Conservation (phyloP, 2,888 invertebrate genomes). For the Cerastoderma edule region DNA sequence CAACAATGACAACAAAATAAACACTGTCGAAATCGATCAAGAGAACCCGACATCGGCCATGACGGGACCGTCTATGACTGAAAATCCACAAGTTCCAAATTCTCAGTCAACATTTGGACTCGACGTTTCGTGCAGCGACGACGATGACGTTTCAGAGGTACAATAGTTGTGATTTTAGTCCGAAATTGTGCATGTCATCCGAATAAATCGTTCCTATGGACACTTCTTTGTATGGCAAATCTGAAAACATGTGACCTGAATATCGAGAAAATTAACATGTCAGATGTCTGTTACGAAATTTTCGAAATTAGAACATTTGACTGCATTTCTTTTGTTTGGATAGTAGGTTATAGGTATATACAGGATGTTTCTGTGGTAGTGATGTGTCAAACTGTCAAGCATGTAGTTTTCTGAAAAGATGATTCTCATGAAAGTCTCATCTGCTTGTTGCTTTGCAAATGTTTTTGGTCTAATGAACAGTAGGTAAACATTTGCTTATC, state of each 20-base stretch:
- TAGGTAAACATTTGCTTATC: too few relatives aligned
- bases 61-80: constrained; percentile 64
- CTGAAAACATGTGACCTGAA: constrained; percentile 18
- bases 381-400: too few relatives aligned
- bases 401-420: too few relatives aligned
- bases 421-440: too few relatives aligned
- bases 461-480: too few relatives aligned
- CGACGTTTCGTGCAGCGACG: constrained; percentile 97
- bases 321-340: too few relatives aligned
- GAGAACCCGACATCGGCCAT: constrained; percentile 72
- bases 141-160: constrained; percentile 98
- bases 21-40: constrained; percentile 78
- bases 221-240: constrained; percentile 40
- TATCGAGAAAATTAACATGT: constrained; percentile 7
- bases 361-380: too few relatives aligned
- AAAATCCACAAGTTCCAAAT: constrained; percentile 64
- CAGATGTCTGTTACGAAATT: constrained; percentile 21
- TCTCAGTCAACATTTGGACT: constrained; percentile 90
- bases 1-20: constrained; percentile 68
- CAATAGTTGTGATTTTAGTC: constrained; percentile 76
- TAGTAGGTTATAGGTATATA: too few relatives aligned
- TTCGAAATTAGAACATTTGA: neutral
- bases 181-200: neutral
- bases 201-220: constrained; percentile 34
- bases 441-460: too few relatives aligned